Evolutionary conservation across 2,797 vertebrate genomes (phyloP).

Genomic region (Neosilurus mollespiculum): DNA sequence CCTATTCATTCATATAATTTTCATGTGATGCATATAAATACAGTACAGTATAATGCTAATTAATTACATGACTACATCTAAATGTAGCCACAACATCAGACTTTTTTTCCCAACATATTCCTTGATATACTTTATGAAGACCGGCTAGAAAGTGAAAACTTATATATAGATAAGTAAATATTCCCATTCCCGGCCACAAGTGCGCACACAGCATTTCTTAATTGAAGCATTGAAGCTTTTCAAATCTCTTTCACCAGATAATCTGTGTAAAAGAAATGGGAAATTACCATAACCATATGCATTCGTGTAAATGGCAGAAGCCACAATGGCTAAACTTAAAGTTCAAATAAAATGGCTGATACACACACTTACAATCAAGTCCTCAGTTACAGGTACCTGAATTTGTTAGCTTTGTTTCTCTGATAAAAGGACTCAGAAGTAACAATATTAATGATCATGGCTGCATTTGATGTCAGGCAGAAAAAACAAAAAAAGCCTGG

Average conservation of each 20-base stretch:
- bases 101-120: background rate
- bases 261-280: background rate
- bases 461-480: slow-evolving; percentile 9
- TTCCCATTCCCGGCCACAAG: background rate
- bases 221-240: background rate
- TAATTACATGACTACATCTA: background rate
- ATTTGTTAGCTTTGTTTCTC: slow-evolving; percentile 3
- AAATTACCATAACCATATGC: slow-evolving; percentile 53
- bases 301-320: slow-evolving; percentile 17
- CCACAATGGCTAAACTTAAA: background rate
- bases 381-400: slow-evolving; percentile 23
- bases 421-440: background rate
- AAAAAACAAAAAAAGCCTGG: slow-evolving; percentile 37
- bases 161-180: background rate
- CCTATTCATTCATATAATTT: background rate
- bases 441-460: slow-evolving; percentile 9
- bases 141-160: background rate
- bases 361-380: slow-evolving; percentile 26
- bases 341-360: slow-evolving; percentile 34
- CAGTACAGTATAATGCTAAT: background rate
- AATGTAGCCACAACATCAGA: background rate
- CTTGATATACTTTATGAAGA: background rate
- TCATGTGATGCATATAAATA: background rate
- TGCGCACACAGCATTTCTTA: background rate
- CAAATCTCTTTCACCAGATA: background rate